A percentile compares a stretch with the other conserved stretches of the same genome.
These are phyloP conservation scores for Meandrusa payeni DNA, from an alignment of 2,888 invertebrate genomes.

Conservation along the genomic window DNA sequence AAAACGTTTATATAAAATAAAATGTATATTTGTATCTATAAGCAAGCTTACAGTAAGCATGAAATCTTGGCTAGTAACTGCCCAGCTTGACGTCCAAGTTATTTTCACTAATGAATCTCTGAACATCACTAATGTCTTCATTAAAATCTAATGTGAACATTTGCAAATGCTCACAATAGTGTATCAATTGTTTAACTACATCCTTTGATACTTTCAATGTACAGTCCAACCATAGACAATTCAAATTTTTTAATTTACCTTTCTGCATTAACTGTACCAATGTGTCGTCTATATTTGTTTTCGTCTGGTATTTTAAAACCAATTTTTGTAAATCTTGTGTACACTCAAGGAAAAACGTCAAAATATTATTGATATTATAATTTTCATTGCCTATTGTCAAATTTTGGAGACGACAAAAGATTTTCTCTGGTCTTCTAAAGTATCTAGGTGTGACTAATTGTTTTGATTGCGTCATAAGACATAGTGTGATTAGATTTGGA, in stretches of 20 bases:
- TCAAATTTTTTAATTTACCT: slow-evolving; percentile 56
- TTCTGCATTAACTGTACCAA: slow-evolving; percentile 54
- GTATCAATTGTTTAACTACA: slow-evolving; percentile 59
- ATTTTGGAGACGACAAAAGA: slow-evolving; percentile 57
- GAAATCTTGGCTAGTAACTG: slow-evolving; percentile 51
- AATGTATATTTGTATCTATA: too few species aligned
- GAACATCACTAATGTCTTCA: slow-evolving; percentile 56
- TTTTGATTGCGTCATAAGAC: slow-evolving; percentile 67
- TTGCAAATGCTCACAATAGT: slow-evolving; percentile 55
- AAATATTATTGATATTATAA: slow-evolving; percentile 58
- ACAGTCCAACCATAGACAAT: slow-evolving; percentile 69
- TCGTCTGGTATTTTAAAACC: slow-evolving; percentile 66
- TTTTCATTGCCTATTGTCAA: slow-evolving; percentile 68
- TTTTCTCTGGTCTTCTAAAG: slow-evolving; percentile 48
- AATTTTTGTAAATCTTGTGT: slow-evolving; percentile 59
- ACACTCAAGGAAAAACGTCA: slow-evolving; percentile 63
- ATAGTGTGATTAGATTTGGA: slow-evolving; percentile 63
- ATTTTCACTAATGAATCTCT: slow-evolving; percentile 59
- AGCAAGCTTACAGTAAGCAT: slow-evolving; percentile 33
- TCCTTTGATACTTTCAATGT: slow-evolving; percentile 64
- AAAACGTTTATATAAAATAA: slow-evolving; percentile 14
- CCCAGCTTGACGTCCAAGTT: slow-evolving; percentile 70
- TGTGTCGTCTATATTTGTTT: slow-evolving; percentile 57
- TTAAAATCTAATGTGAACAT: slow-evolving; percentile 62
- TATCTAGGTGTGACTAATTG: slow-evolving; percentile 57